A percentile compares a stretch with the other conserved stretches of the same genome.
Conservation (phyloP, 2,888 invertebrate species). For the Tenthredo scrophulariae region DNA sequence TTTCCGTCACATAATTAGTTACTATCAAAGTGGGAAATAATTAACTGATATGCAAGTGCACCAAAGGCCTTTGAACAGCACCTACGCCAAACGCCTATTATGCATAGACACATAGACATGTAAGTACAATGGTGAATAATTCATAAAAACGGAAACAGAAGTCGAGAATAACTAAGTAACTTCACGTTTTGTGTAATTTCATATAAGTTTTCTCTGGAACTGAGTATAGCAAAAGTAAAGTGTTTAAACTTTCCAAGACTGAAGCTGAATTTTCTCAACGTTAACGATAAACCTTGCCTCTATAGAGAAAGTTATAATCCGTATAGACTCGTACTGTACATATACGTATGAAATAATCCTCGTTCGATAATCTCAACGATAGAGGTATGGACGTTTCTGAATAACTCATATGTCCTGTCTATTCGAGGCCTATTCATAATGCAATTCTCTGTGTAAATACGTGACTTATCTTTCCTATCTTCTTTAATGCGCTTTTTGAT, state of each 20-base stretch:
- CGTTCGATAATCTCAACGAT: not conserved
- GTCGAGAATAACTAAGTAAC: not conserved
- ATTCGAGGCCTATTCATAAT: constrained; percentile 4
- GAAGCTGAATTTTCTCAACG: not conserved
- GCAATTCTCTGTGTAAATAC: constrained; percentile 23
- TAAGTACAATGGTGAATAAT: not conserved
- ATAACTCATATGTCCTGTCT: constrained; percentile 6
- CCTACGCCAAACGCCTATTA: constrained; percentile 42
- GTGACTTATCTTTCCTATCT: constrained; percentile 11
- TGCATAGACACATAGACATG: not conserved
- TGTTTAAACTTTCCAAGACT: not conserved
- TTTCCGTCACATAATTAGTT: constrained; percentile 71
- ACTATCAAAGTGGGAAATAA: constrained; percentile 68
- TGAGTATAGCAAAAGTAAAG: not conserved
- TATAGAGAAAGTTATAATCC: not conserved
- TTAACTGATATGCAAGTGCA: constrained; percentile 64
- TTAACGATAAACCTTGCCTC: not conserved
- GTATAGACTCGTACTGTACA: not conserved
- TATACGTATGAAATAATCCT: not conserved
- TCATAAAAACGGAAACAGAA: not conserved
- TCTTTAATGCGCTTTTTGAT: not conserved
- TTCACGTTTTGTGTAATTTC: not conserved
- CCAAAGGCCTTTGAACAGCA: constrained; percentile 51
- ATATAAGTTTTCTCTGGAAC: not conserved
- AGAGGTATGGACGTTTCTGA: not conserved